Percentiles rank a stretch among this genome's conserved stretches.
phyloP scores from a whole-genome alignment of 2,797 vertebrate genomes.

The Oreonectes daqikongensis region DNA sequence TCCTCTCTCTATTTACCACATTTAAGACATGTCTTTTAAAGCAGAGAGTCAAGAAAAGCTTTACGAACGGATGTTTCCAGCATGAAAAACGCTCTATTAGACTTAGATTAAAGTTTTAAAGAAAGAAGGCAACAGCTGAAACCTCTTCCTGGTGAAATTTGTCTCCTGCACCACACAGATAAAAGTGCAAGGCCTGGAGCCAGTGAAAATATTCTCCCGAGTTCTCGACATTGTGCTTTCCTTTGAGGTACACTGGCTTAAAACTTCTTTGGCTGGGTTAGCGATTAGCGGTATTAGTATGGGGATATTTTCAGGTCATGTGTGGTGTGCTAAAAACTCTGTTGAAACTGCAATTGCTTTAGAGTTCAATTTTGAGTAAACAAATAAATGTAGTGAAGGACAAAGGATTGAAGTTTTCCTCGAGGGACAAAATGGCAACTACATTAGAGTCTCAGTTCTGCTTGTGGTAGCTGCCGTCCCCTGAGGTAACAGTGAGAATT shows the following conservation, averaged over 20 bases:
- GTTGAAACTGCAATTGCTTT: not conserved
- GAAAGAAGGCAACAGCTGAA: conserved; percentile 43
- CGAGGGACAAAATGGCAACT: conserved; percentile 58
- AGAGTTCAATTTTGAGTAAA: not conserved
- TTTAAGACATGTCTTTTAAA: conserved; percentile 42
- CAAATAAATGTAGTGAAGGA: conserved; percentile 8
- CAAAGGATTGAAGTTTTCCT: conserved; percentile 49
- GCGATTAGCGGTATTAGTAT: conserved; percentile 42
- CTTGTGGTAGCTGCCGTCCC: conserved; percentile 56
- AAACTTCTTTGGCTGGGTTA: conserved; percentile 32
- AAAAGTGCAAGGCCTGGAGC: conserved; percentile 51
- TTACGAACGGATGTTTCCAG: conserved; percentile 29
- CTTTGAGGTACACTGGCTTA: conserved; percentile 43
- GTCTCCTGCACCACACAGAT: conserved; percentile 52
- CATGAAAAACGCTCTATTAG: conserved; percentile 31
- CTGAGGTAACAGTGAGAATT: conserved; percentile 43
- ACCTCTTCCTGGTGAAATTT: conserved; percentile 45
- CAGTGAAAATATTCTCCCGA: conserved; percentile 32
- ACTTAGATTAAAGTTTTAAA: conserved; percentile 40
- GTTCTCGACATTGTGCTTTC: conserved; percentile 44
- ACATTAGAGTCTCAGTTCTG: conserved; percentile 64
- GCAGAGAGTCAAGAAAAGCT: conserved; percentile 1
- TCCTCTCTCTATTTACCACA: conserved; percentile 42
- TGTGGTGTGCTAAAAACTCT: not conserved
- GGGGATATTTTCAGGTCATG: conserved; percentile 49